Percentiles rank a stretch among this genome's conserved stretches.
phyloP scores from a whole-genome alignment of 2,888 invertebrate genomes.

The Aphidoletes aphidimyza region DNA sequence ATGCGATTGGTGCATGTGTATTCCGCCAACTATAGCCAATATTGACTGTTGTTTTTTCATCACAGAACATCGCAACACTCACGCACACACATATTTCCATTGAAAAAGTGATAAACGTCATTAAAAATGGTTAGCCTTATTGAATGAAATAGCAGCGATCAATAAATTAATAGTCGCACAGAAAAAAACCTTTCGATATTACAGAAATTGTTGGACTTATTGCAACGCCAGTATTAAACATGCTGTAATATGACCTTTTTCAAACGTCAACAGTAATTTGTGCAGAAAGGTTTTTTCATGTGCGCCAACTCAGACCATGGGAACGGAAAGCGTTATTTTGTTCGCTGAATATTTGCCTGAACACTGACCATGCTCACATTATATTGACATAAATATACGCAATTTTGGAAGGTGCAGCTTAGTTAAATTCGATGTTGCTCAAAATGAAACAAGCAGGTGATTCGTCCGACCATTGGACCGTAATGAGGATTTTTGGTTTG shows the following conservation, averaged over 20 bases:
- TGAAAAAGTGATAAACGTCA: background rate
- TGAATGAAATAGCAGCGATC: background rate
- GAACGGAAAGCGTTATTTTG: too few relatives aligned
- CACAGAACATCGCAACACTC: background rate
- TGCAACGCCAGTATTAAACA: too few relatives aligned
- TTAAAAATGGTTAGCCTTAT: slow-evolving; percentile 20
- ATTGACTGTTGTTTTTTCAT: background rate
- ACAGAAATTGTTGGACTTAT: too few relatives aligned
- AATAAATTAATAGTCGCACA: slow-evolving; percentile 32
- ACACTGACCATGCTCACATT: too few relatives aligned
- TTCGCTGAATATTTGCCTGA: too few relatives aligned
- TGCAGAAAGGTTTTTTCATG: too few relatives aligned
- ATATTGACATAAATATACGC: background rate
- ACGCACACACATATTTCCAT: background rate
- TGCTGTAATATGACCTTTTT: too few relatives aligned
- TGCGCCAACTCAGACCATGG: too few relatives aligned
- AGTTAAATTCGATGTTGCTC: slow-evolving; percentile 3
- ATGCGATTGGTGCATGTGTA: background rate
- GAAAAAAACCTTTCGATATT: too few relatives aligned
- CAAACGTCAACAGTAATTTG: too few relatives aligned
- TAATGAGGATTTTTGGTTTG: too few relatives aligned
- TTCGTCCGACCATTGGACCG: background rate
- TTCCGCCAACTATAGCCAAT: background rate
- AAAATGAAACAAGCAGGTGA: background rate
- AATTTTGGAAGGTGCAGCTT: background rate